Evolutionary conservation across 2,113 vertebrate species (phyloP).

Genomic region (Anoplopoma fimbria): DNA sequence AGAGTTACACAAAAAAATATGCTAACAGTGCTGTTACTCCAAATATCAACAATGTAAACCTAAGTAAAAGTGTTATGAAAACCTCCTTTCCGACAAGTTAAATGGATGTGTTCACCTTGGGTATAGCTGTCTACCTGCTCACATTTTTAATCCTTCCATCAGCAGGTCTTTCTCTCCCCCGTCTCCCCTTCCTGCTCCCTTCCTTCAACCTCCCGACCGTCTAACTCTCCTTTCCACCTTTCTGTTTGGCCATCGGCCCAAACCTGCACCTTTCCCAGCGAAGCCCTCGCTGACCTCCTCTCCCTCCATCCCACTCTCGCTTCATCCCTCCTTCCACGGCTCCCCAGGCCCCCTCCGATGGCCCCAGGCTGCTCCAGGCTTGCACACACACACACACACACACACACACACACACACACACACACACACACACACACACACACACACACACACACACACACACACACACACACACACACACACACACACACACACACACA

Average conservation of each 20-base stretch:
- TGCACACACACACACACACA: conserved; percentile 27
- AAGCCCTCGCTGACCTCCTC: conserved; percentile 76
- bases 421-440: conserved; percentile 55
- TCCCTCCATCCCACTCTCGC: conserved; percentile 64
- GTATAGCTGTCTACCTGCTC: conserved; percentile 14
- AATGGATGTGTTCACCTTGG: neutral
- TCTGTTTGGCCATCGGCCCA: conserved; percentile 76
- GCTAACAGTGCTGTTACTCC: neutral
- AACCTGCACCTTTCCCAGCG: conserved; percentile 77
- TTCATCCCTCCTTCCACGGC: conserved; percentile 69
- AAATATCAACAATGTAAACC: neutral
- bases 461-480: conserved; percentile 63
- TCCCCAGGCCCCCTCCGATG: conserved; percentile 82
- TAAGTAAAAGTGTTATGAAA: neutral
- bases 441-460: conserved; percentile 43
- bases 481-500: conserved; percentile 32
- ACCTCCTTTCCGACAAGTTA: neutral
- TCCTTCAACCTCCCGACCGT: neutral
- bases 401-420: conserved; percentile 39
- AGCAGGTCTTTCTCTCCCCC: neutral
- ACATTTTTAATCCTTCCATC: conserved; percentile 4
- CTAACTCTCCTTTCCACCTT: conserved; percentile 62
- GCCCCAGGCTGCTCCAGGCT: conserved; percentile 78
- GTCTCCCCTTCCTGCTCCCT: neutral
- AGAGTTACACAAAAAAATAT: neutral